Percentiles rank a stretch among this genome's conserved stretches.
Evolutionary conservation across 2,888 invertebrate species (phyloP).

Genomic region (Allacma fusca): DNA sequence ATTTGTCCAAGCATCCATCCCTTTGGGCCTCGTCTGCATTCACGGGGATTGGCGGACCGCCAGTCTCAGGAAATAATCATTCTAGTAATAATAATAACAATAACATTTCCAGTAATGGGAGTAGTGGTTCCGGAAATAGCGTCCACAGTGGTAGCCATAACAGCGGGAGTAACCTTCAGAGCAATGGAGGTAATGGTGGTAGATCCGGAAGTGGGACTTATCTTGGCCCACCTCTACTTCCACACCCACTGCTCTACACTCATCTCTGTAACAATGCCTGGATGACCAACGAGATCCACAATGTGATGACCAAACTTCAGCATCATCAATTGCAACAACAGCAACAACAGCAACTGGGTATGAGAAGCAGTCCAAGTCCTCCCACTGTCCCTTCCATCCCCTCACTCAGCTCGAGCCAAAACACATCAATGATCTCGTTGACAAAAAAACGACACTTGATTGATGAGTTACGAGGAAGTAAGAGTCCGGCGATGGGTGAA

Average conservation of each 20-base stretch:
- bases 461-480: conserved; percentile 54
- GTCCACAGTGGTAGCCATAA: not conserved
- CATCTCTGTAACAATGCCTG: conserved; percentile 61
- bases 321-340: conserved; percentile 59
- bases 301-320: conserved; percentile 59
- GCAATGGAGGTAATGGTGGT: not conserved
- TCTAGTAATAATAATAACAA: conserved; percentile 20
- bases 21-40: conserved; percentile 51
- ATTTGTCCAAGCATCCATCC: conserved; percentile 56
- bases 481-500: conserved; percentile 49
- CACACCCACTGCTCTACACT: conserved; percentile 60
- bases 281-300: conserved; percentile 61
- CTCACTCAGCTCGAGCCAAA: not conserved
- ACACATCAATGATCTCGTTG: not conserved
- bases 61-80: not conserved
- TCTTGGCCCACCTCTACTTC: conserved; percentile 50
- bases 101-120: not conserved
- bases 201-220: conserved; percentile 20
- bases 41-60: conserved; percentile 1
- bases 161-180: not conserved
- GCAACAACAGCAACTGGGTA: conserved; percentile 50
- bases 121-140: not conserved
- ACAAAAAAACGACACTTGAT: conserved; percentile 55
- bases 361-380: conserved; percentile 28
- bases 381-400: conserved; percentile 15